These are phyloP conservation scores for Dicerorhinus sumatrensis DNA, from an alignment of 2,113 vertebrate genomes.

Conservation along the genomic window DNA sequence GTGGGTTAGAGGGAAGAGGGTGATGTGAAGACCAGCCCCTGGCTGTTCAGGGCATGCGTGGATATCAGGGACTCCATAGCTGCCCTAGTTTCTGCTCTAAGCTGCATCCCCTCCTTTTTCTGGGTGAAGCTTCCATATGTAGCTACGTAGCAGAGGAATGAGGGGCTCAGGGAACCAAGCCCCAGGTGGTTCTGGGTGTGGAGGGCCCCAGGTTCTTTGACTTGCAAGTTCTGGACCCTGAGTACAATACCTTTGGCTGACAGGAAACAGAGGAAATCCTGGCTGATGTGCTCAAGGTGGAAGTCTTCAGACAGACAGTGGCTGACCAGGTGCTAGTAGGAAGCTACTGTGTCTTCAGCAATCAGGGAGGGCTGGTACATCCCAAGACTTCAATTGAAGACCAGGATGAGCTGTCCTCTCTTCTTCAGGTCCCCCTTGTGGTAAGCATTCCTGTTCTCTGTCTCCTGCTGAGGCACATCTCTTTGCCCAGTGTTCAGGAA, in stretches of 20 bases:
- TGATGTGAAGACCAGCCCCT: not conserved
- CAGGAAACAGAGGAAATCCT: slow-evolving; percentile 99
- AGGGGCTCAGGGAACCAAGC: not conserved
- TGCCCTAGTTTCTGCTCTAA: not conserved
- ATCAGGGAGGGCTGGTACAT: slow-evolving; percentile 97
- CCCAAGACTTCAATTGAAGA: slow-evolving; percentile 97
- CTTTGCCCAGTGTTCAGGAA: not conserved
- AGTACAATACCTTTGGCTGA: not conserved
- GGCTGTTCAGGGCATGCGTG: not conserved
- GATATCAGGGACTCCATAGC: not conserved
- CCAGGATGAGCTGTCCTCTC: slow-evolving; percentile 97
- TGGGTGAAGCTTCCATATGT: not conserved
- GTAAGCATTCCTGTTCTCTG: slow-evolving; percentile 87
- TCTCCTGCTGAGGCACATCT: not conserved
- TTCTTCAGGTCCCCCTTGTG: slow-evolving; percentile 98
- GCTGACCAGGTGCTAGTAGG: slow-evolving; percentile 98
- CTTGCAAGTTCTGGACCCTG: not conserved
- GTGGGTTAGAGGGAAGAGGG: not conserved
- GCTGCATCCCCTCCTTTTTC: not conserved
- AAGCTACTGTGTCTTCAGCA: slow-evolving; percentile 97
- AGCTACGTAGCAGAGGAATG: not conserved
- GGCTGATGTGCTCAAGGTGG: slow-evolving; percentile 96
- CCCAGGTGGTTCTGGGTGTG: not conserved
- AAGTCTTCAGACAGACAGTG: slow-evolving; percentile 98
- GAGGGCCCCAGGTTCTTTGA: not conserved